These are phyloP conservation scores for Sarcoramphus papa DNA, from an alignment of 2,797 vertebrate genomes.

Conservation along the genomic window DNA sequence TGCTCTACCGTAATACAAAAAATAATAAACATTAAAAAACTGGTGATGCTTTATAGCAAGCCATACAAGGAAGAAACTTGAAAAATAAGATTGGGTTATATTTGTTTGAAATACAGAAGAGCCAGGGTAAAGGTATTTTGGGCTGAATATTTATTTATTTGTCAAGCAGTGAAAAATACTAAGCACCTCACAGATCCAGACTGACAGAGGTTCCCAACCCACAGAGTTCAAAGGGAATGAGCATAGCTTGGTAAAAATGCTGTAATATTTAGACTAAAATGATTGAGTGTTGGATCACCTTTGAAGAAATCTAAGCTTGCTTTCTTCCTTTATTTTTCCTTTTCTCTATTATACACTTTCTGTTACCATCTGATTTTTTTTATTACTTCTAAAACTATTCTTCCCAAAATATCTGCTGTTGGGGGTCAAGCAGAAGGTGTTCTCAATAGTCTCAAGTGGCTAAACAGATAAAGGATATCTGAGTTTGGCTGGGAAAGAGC, in stretches of 20 bases:
- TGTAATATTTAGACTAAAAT: neutral
- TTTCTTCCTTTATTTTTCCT: neutral
- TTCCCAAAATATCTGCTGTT: neutral
- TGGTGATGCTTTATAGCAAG: neutral
- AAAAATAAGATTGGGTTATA: neutral
- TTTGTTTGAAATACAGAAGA: neutral
- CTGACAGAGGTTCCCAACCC: neutral
- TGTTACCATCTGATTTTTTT: neutral
- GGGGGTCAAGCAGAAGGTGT: neutral
- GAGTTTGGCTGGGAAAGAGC: neutral
- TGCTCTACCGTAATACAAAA: neutral
- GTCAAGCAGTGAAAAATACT: neutral
- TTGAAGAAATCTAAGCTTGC: neutral
- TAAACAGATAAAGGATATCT: neutral
- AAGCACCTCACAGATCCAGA: neutral
- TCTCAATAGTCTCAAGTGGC: neutral
- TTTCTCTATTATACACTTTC: neutral
- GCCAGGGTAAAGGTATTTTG: neutral
- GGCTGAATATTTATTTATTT: neutral
- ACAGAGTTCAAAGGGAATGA: neutral
- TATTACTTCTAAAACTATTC: neutral
- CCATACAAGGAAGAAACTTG: neutral
- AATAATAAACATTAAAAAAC: neutral
- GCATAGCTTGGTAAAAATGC: neutral
- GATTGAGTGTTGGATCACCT: neutral